Evolutionary conservation across 2,113 vertebrate species (phyloP), one percentile per base, ranked within the genome.

Genomic region (Terrapene triunguis): DNA sequence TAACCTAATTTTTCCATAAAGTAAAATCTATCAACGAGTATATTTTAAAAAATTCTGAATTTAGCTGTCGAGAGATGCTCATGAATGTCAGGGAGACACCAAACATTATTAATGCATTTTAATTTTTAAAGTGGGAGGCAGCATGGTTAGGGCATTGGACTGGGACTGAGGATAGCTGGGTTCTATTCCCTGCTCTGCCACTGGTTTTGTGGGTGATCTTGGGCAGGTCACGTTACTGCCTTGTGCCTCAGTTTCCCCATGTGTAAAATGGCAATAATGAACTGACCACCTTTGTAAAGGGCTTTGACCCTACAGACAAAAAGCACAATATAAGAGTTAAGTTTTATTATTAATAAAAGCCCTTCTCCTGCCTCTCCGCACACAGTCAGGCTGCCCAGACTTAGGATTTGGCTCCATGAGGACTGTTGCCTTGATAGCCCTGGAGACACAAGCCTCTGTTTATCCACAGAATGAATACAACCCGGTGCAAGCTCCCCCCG

Each of bases 1-100:
- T 97, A 96, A 90, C 93, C 92, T 93, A 59, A 92, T 98, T 97
- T 97, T 97, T 90, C 97, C 94, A 62, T 96, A 74, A 65, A 94
- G 85, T 93, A 92, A 96, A 94, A 95, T 91, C 91, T 93, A 96
- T 54, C 86, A 97, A 92, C 94, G 91, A 93, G 62, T 72, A 6
- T 90, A 91, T 87, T 93, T 47, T 29, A 22, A 80, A 92, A 96
- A 79, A 35, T 87, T 82, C 96, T 87, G 89, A 25, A 82, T 35
- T 88, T 82, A 88, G 84, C 29, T 76, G 82, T 1, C 10, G 44
- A 78, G 80, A 85, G 80, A 42, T 47, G 78, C 51, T 87, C 9
- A 0, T 5, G 92, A 74, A 81, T 91, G 85, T 90, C 92, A 82
- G 81, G 85, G 85, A 0, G 16, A 0, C 72, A 4, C 80, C 38